Base-by-base conservation (phyloP, 2,888 invertebrate genomes). In the Ctena decussata region DNA sequence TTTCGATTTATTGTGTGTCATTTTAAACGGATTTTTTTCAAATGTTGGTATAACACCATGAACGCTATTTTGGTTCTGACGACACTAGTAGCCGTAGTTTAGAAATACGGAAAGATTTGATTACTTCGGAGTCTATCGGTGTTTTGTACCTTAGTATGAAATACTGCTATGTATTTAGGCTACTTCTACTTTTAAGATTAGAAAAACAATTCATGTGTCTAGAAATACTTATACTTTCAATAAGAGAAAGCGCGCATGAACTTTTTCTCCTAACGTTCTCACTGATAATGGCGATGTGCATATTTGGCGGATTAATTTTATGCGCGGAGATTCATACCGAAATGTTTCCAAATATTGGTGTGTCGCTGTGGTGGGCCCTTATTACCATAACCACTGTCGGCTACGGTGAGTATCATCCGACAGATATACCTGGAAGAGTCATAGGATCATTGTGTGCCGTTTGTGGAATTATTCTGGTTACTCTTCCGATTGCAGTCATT, bases 91-190 rank as follows among this genome's bases (percentile, higher is more conserved):
- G 21, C 44, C 11, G 39, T 72, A 18, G 44, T 72, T 12, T 72
- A 41, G 72, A 72, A 44, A 12, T 72, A 44, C 72, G 72, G 72
- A 72, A 72, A 44, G 72, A 72, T 72, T 21, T 72, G 15, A 72
- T 72, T n/a, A 27, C 11, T 15, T 3, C 41, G 1, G 24, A 41
- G 21, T 27, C 41, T 6, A 18, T 72, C 27, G 72, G 72, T 11
- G 11, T 72, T 3, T 46, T 72, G 1, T 72, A 72, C 30, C 44
- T 41, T 30, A 35, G 27, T 44, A 2, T 72, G 12, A 72, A 72
- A 41, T 41, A 44, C 21, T 27, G 15, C 15, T 44, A 72, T n/a
- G 41, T 72, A 18, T 72, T 72, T 21, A 30, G 72, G 24, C 24
- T 72, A 6, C 24, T 72, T 32, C 15, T 72, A 15, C 72, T 72